phyloP scores from a whole-genome alignment of 2,797 vertebrate genomes.

The Gadopsis bispinosus region DNA sequence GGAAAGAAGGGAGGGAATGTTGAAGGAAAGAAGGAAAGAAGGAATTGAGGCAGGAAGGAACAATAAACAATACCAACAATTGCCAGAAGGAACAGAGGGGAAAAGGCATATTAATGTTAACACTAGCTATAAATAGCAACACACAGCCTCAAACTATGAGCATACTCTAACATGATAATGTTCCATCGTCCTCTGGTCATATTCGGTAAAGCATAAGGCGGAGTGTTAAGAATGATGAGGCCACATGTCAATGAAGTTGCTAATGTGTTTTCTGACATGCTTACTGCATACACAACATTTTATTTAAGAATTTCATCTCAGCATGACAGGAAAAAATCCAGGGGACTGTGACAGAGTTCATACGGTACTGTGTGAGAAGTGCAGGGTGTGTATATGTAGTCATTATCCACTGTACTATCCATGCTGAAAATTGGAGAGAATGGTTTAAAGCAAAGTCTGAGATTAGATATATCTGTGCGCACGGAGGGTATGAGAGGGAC shows the following conservation, averaged over 20 bases:
- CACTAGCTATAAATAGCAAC: conserved; percentile 49
- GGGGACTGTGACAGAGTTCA: conserved; percentile 46
- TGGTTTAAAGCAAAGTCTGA: conserved; percentile 23
- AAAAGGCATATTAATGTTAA: conserved; percentile 18
- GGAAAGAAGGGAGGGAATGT: background rate
- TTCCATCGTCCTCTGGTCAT: conserved; percentile 24
- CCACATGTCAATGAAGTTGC: conserved; percentile 40
- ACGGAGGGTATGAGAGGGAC: background rate
- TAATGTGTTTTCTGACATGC: conserved; percentile 54
- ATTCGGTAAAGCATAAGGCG: conserved; percentile 30
- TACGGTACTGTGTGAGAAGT: conserved; percentile 20
- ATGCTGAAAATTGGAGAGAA: conserved; percentile 34
- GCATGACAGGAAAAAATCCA: conserved; percentile 51
- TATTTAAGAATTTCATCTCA: conserved; percentile 54
- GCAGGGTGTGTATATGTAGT: background rate
- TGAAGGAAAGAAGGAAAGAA: background rate
- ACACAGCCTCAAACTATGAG: conserved; percentile 30
- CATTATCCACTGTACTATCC: conserved; percentile 24
- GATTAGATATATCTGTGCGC: conserved; percentile 36
- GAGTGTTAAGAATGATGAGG: conserved; percentile 37
- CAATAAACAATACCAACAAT: conserved; percentile 34
- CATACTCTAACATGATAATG: conserved; percentile 34
- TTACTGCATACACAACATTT: conserved; percentile 49
- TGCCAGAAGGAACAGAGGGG: conserved; percentile 19
- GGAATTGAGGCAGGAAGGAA: background rate